Conservation (phyloP, 1,140 invertebrate genomes). For the Gerris buenoi region DNA sequence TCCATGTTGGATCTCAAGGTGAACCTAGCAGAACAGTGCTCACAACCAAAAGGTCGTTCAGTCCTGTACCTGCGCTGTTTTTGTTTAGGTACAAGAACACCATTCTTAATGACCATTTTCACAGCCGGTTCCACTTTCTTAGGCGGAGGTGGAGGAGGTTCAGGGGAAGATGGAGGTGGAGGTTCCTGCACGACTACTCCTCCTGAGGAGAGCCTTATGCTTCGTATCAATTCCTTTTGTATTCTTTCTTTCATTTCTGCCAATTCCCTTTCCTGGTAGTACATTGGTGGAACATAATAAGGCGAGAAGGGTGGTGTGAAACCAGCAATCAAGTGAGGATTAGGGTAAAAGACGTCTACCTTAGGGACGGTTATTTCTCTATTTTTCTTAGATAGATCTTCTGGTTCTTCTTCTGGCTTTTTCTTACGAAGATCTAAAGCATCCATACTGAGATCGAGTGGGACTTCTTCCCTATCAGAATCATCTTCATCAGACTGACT, state of each 20-base stretch:
- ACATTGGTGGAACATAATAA: constrained; percentile 1
- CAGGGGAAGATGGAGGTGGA: constrained; percentile 19
- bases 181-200: constrained; percentile 40
- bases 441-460: constrained; percentile 62
- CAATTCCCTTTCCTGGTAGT: neutral
- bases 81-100: constrained; percentile 73
- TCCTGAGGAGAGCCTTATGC: constrained; percentile 45
- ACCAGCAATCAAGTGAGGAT: neutral
- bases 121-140: constrained; percentile 29
- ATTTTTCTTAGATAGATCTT: constrained; percentile 31
- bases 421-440: constrained; percentile 79
- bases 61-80: constrained; percentile 79
- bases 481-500: constrained; percentile 14
- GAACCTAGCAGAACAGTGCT: constrained; percentile 74
- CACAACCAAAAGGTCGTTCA: constrained; percentile 77
- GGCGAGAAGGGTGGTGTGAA: constrained; percentile 17
- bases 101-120: constrained; percentile 80
- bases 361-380: constrained; percentile 4
- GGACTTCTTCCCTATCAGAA: constrained; percentile 32
- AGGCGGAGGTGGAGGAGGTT: neutral
- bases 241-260: constrained; percentile 27
- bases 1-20: constrained; percentile 78
- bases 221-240: constrained; percentile 46
- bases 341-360: neutral
- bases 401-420: constrained; percentile 29